Base-by-base conservation (phyloP, 2,797 vertebrate species). In the Margarornis squamiger region DNA sequence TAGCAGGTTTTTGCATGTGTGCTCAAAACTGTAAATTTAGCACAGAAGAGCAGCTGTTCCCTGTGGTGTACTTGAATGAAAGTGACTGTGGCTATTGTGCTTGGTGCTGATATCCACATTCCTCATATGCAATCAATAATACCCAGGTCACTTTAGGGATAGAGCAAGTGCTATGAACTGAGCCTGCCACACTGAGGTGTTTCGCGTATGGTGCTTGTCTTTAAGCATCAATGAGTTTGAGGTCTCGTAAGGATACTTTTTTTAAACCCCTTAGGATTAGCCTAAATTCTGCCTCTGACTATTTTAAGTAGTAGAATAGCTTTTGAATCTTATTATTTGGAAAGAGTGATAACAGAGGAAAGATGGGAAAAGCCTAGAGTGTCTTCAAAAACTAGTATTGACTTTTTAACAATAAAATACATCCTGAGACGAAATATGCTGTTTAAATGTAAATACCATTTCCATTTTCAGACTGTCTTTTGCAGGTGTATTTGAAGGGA, bases 401-500 rank as follows among this genome's bases (percentile, higher is more conserved):
- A 88, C 89, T 90, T 94, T 89, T 92, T 91, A 91, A 92, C 90
- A 95, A 92, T 86, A 93, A 90, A 95, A 95, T 75, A 73, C 0
- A 0, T 92, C 93, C 87, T 57, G 59, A 96, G 79, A 92, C 83
- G 32, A 90, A 91, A 93, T 81, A 84, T 54, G 62, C 80, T 94
- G 79, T 96, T 96, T 95, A 92, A 97, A 96, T 91, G 89, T 96
- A 97, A 95, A 94, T 95, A 92, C 73, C 43, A 66, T 93, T 93
- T 93, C 91, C 68, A 88, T 92, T 94, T 93, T 91, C 92, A 88
- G 75, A 70, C 87, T 95, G 73, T 62, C 91, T 95, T 94, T 91
- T 90, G 59, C 87, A 92, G 91, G 73, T 88, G 45, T 94, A 81
- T 95, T 92, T 90, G 82, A 92, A 67, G 63, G 82, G 90, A 95